Base-by-base conservation (phyloP, 2,113 vertebrate genomes). In the Ptilonorhynchus violaceus region DNA sequence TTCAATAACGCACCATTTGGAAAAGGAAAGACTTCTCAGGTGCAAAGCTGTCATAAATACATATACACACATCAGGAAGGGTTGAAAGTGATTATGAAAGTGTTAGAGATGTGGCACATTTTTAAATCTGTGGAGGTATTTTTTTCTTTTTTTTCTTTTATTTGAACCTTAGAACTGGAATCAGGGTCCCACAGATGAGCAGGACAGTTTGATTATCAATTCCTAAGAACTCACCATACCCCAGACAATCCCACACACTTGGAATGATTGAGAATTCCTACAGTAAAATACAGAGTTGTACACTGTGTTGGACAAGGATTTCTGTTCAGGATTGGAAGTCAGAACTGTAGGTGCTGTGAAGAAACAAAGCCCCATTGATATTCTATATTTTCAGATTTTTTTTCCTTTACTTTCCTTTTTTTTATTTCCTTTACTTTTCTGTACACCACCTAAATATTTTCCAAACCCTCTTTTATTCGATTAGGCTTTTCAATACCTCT, bases 11-110 rank as follows among this genome's bases (percentile, higher is more conserved):
- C 3, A 62, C 1, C 2, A 47, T 24, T 81, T 41, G n/a, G 14
- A n/a, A 59, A 83, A 60, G 12, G 27, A 93, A 59, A 72, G 6
- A 15, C 5, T 83, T 62, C 17, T 60, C 17, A n/a, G 11, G 28
- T 42, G 3, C 10, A n/a, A 50, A 52, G 7, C 11, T 19, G 11
- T 42, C 13, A 9, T 0, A n/a, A 5, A 49, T 8, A 13, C 2
- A 41, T 5, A 31, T 3, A 7, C 13, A 4, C 35, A 83, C 23
- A 11, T 50, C 25, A 70, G 49, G 37, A 67, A 37, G 6, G 27
- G 15, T 8, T 14, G 20, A 42, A 62, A 55, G 8, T 25, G 13
- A 50, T 42, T 27, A 35, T 27, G 41, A 49, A 8, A 39, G n/a
- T 11, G 25, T 2, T 5, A 24, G 3, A 27, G 8, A 33, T 33